A percentile compares a stretch with the other conserved stretches of the same genome.
These are phyloP conservation scores for Rallus limicola DNA, from an alignment of 2,113 vertebrate species.

Conservation along the genomic window DNA sequence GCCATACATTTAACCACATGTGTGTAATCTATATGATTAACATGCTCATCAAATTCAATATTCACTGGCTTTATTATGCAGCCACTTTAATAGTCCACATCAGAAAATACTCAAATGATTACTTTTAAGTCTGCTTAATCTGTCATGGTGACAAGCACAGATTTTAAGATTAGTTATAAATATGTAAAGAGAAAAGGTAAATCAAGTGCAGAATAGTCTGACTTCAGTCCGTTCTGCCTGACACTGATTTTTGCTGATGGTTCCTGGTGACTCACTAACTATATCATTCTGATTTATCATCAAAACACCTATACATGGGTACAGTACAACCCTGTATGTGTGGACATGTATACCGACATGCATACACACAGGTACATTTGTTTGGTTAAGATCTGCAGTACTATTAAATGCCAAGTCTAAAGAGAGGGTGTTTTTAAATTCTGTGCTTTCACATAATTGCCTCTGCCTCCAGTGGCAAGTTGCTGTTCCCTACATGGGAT, in stretches of 20 bases:
- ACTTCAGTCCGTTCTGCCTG: not conserved
- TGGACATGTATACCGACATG: no score
- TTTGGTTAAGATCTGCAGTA: not conserved
- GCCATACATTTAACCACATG: not conserved
- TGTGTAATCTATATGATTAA: not conserved
- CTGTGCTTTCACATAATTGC: not conserved
- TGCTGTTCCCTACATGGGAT: not conserved
- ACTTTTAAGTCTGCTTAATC: slow-evolving; percentile 35
- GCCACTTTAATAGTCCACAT: not conserved
- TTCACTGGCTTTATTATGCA: slow-evolving; percentile 1
- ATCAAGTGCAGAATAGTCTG: not conserved
- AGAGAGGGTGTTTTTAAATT: not conserved
- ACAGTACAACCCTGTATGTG: fast-evolving
- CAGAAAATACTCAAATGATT: slow-evolving; percentile 49
- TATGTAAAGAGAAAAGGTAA: not conserved
- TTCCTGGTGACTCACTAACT: not conserved
- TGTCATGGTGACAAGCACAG: not conserved
- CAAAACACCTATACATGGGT: not conserved
- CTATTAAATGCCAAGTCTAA: not conserved
- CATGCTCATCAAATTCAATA: not conserved
- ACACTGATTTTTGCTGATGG: not conserved
- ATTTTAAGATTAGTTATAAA: slow-evolving; percentile 52
- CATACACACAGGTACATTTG: not conserved
- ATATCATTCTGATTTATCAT: not conserved
- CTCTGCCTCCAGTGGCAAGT: not conserved